A percentile compares a stretch with the other conserved stretches of the same genome.
phyloP scores from a whole-genome alignment of 2,797 vertebrate genomes.

The Artibeus lituratus region DNA sequence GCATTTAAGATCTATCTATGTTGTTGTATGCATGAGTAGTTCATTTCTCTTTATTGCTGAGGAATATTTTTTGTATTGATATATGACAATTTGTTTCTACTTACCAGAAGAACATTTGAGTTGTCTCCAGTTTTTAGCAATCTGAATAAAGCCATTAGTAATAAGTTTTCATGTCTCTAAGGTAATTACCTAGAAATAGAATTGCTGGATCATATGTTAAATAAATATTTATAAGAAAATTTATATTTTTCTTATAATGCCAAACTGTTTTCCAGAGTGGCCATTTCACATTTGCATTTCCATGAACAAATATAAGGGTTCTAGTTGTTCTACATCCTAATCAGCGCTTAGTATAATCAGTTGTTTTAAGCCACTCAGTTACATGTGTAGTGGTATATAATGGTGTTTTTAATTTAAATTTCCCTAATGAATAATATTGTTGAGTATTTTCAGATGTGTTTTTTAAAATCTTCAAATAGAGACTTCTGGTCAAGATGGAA shows the following conservation, averaged over 20 bases:
- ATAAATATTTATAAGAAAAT: neutral
- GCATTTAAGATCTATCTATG: neutral
- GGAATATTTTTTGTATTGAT: neutral
- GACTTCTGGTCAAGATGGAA: neutral
- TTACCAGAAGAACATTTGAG: neutral
- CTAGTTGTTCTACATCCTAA: neutral
- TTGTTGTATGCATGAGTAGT: neutral
- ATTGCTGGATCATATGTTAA: neutral
- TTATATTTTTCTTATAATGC: neutral
- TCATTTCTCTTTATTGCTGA: neutral
- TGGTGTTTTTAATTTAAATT: constrained; percentile 12
- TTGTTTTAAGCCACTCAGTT: neutral
- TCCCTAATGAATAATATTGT: neutral
- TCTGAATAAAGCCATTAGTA: constrained; percentile 13
- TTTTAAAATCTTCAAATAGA: neutral
- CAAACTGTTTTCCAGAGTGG: neutral
- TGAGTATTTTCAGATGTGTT: neutral
- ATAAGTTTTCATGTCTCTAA: constrained; percentile 37
- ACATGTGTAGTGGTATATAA: neutral
- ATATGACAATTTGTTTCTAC: neutral
- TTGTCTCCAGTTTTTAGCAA: constrained; percentile 7
- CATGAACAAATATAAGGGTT: neutral
- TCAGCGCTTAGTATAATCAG: neutral
- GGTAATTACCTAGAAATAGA: neutral
- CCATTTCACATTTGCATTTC: neutral